Conservation (phyloP, 2,888 invertebrate genomes). For the Drosophila atripex region DNA sequence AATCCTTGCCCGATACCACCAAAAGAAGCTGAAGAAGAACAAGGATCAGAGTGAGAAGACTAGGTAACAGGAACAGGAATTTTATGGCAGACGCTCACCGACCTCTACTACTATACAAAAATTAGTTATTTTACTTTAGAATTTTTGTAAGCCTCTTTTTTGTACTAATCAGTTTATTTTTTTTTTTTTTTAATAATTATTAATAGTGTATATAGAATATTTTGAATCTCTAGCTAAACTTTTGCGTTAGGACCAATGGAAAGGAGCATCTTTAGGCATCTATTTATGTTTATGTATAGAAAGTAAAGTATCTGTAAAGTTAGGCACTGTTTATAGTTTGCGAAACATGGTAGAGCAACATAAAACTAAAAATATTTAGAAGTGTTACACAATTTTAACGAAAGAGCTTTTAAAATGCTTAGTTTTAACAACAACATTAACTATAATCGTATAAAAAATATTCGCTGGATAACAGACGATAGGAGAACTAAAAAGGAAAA, state of each 20-base stretch:
- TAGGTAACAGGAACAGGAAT: constrained; percentile 3
- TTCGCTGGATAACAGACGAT: constrained; percentile 16
- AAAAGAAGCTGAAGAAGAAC: constrained; percentile 5
- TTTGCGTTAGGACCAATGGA: not conserved
- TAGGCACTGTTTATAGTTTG: constrained; percentile 41
- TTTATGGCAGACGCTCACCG: constrained; percentile 5
- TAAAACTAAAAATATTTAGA: constrained; percentile 12
- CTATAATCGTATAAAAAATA: constrained; percentile 16
- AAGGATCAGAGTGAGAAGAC: constrained; percentile 3
- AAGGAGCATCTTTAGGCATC: constrained; percentile 31
- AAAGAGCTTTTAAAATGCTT: constrained; percentile 44
- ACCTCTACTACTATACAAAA: constrained; percentile 11
- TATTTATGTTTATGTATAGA: constrained; percentile 31
- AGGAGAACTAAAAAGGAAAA: constrained; percentile 12
- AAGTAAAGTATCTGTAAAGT: constrained; percentile 3
- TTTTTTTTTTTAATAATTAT: constrained; percentile 14
- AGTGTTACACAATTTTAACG: constrained; percentile 31
- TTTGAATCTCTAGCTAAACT: constrained; percentile 30
- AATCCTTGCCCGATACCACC: constrained; percentile 15
- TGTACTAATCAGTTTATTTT: constrained; percentile 11
- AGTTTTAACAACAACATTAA: constrained; percentile 20
- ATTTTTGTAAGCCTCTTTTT: constrained; percentile 14
- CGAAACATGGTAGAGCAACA: constrained; percentile 10
- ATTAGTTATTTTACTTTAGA: constrained; percentile 22
- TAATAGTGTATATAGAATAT: constrained; percentile 36